A percentile compares a stretch with the other conserved stretches of the same genome.
Evolutionary conservation across 2,888 invertebrate species (phyloP).

Genomic region (Ennomos erosarius): DNA sequence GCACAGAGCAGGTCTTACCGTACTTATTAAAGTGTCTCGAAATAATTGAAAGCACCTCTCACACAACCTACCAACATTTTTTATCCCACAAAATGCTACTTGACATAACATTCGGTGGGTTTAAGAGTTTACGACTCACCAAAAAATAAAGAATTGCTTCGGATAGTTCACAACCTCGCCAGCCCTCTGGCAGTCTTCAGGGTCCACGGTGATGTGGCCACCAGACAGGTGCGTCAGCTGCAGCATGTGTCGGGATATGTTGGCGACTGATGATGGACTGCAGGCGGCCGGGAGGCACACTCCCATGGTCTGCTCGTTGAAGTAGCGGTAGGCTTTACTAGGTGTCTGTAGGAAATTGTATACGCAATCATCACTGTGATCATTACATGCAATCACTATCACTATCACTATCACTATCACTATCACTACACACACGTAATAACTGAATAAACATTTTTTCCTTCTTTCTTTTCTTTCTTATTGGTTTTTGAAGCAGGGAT

Average conservation of each 20-base stretch:
- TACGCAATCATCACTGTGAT: neutral
- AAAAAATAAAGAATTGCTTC: constrained; percentile 39
- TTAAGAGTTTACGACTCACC: constrained; percentile 39
- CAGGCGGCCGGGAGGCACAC: constrained; percentile 53
- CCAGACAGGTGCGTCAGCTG: constrained; percentile 41
- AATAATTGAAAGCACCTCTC: no score
- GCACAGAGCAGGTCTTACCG: no score
- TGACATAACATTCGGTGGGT: no score
- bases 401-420: no score
- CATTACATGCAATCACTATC: no score
- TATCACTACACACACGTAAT: no score
- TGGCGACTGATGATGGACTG: constrained; percentile 41
- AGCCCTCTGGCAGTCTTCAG: constrained; percentile 41
- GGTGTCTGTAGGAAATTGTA: constrained; percentile 35
- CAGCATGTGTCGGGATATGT: constrained; percentile 45
- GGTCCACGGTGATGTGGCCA: constrained; percentile 39
- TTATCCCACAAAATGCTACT: no score
- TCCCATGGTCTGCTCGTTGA: constrained; percentile 49
- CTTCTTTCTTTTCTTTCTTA: no score
- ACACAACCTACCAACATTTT: no score
- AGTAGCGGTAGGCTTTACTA: constrained; percentile 36
- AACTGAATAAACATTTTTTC: no score
- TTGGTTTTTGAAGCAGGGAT: no score
- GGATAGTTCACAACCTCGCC: constrained; percentile 28
- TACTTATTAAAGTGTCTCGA: no score